Evolutionary conservation across 2,113 vertebrate species (phyloP).

Genomic region (Dicerorhinus sumatrensis): DNA sequence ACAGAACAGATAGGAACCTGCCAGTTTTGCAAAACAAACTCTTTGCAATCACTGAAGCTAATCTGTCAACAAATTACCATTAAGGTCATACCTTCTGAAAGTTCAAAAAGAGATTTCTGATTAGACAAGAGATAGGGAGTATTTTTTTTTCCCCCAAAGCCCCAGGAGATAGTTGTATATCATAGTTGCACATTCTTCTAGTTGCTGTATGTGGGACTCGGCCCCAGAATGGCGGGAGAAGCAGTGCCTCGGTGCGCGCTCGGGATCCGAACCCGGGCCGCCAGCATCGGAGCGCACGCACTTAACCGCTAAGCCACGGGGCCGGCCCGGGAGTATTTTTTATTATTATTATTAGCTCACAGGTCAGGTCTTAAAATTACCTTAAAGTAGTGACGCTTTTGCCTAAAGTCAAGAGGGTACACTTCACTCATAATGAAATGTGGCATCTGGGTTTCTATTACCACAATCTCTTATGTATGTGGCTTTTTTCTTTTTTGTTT

Average conservation of each 20-base stretch:
- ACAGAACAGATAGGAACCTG: constrained; percentile 82
- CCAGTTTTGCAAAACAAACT: constrained; percentile 86
- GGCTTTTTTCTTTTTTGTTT: constrained; percentile 47
- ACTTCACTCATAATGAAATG: constrained; percentile 61
- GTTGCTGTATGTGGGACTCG: no score
- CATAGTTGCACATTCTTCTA: no score
- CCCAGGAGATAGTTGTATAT: no score
- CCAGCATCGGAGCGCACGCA: no score
- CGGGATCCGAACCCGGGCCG: no score
- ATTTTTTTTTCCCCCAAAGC: no score
- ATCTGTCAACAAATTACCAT: constrained; percentile 87
- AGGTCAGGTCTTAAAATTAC: constrained; percentile 79
- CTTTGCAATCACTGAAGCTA: constrained; percentile 77
- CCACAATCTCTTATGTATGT: background rate
- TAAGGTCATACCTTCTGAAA: constrained; percentile 84
- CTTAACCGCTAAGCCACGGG: no score
- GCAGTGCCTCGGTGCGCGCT: no score
- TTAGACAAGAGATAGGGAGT: constrained; percentile 71
- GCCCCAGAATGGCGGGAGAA: no score
- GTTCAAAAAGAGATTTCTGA: constrained; percentile 80
- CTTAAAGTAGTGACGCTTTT: constrained; percentile 69
- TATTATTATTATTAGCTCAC: constrained; percentile 69
- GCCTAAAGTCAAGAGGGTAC: constrained; percentile 75
- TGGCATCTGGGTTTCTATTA: background rate
- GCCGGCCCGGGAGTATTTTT: constrained; percentile 6